Base-by-base conservation (phyloP, 1,140 invertebrate genomes). In the Myzus persicae region DNA sequence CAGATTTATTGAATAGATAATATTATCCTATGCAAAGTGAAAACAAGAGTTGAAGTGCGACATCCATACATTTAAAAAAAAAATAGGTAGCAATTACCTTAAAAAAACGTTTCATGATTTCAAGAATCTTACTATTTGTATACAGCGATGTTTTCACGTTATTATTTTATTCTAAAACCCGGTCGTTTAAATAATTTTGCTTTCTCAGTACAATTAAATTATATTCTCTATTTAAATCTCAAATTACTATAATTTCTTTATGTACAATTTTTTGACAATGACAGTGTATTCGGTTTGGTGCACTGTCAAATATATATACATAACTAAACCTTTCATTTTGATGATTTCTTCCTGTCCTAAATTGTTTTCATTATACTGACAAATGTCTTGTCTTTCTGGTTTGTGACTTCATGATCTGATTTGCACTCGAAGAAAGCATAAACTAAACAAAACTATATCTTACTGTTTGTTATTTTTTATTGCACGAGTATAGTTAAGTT, bases 171-270 rank as follows among this genome's bases (percentile, higher is more conserved):
- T 48, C 11, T 2, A 48, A 36, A 48, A 48, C 44, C 36, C 38
- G 31, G n/a, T 88, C n/a, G 18, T 88, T 48, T 51, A 38, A 88
- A 88, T 51, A 88, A 36, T 88, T 88, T 51, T 88, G 20, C 87
- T 48, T 48, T 51, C n/a, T 88, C 36, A 88, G 18, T 36, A 24
- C 20, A n/a, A 88, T 48, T 46, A 88, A 48, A 51, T 88, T 88
- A n/a, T n/a, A 88, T 51, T 44, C 40, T 85, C 44, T 14, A 42
- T 87, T n/a, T 84, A 26, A 84, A 87, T 44, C 14, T 87, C 31
- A 48, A 87, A 46, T 87, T 40, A 87, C 18, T 87, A 46, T 46
- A 46, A 88, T 48, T 36, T 88, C 20, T 48, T 88, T 46, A 46
- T n/a, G 31, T 48, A 48, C 2, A 88, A 48, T 88, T 36, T 46